These are phyloP conservation scores for Hyperopisus bebe DNA, from an alignment of 2,113 vertebrate species.

Conservation along the genomic window DNA sequence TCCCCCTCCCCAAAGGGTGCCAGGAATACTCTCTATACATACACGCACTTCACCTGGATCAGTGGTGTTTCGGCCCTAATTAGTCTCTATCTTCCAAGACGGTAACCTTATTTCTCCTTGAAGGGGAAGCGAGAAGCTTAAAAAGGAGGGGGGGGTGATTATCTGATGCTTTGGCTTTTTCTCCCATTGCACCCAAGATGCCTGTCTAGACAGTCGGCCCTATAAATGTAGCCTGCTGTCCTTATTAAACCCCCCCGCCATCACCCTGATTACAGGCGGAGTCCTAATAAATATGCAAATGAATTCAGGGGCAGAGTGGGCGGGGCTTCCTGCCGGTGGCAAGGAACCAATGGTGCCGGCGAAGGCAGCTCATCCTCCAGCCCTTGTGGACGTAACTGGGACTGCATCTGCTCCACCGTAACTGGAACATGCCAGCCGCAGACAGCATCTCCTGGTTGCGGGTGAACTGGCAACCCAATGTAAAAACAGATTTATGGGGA, in stretches of 20 bases:
- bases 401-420: neutral
- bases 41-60: neutral
- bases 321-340: constrained; percentile 45
- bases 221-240: neutral
- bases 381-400: neutral
- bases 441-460: neutral
- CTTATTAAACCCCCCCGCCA: constrained; percentile 54
- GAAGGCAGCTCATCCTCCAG: neutral
- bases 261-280: constrained; percentile 53
- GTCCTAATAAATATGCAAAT: constrained; percentile 39
- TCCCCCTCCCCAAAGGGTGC: neutral
- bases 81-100: neutral
- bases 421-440: neutral
- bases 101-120: neutral
- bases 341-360: constrained; percentile 5
- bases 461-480: neutral
- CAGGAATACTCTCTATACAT: neutral
- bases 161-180: neutral
- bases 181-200: neutral
- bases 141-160: neutral
- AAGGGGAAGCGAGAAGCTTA: neutral
- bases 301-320: constrained; percentile 42
- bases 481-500: neutral
- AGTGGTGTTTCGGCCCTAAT: neutral
- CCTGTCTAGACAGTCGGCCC: neutral